Evolutionary conservation across 2,113 vertebrate species (phyloP).

Genomic region (Myotis davidii): DNA sequence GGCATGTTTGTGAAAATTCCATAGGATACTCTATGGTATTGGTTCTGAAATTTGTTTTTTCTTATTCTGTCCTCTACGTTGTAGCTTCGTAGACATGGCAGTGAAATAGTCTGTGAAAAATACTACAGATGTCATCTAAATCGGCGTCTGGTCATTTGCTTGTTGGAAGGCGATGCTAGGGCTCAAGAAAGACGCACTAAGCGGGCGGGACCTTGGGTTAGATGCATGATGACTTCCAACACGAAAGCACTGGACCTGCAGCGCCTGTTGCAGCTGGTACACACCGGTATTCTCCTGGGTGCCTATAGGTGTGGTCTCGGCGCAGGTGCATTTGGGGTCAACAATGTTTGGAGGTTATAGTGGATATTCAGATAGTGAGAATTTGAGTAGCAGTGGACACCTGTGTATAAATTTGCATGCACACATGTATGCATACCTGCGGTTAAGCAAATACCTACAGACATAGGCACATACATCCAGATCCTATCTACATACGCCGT

Average conservation of each 20-base stretch:
- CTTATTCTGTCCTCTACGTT: neutral
- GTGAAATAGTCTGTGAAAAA: neutral
- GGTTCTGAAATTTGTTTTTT: neutral
- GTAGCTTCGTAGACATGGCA: neutral
- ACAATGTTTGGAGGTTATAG: neutral
- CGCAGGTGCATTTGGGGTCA: neutral
- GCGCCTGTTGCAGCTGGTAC: neutral
- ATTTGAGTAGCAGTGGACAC: too few relatives aligned
- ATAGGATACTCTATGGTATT: accelerated
- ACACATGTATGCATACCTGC: accelerated
- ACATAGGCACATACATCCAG: too few relatives aligned
- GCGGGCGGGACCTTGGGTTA: accelerated
- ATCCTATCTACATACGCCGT: neutral
- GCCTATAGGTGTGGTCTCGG: accelerated
- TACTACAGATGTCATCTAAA: neutral
- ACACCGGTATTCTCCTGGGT: accelerated
- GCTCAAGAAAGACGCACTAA: neutral
- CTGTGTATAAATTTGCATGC: accelerated
- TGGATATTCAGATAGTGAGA: neutral
- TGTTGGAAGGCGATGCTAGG: neutral
- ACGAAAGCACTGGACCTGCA: accelerated
- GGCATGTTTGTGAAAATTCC: neutral
- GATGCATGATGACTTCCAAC: accelerated
- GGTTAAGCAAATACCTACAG: accelerated
- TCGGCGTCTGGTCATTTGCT: neutral